Evolutionary conservation across 2,888 invertebrate species (phyloP).

Genomic region (Polyommatus iphigenia): DNA sequence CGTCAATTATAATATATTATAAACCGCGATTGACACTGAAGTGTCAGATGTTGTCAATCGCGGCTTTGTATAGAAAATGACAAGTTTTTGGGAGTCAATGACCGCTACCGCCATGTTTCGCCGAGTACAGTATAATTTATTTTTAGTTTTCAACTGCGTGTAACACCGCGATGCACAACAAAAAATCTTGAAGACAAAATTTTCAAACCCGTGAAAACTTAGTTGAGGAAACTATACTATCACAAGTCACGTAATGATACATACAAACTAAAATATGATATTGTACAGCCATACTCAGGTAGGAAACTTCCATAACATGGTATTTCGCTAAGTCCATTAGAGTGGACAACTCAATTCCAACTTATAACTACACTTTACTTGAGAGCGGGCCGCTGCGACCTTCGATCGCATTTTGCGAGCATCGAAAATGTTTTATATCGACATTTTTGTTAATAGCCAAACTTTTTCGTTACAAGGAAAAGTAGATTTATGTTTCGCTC

Average conservation of each 20-base stretch:
- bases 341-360: constrained; percentile 27
- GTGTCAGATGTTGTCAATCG: too few relatives aligned
- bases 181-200: too few relatives aligned
- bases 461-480: constrained; percentile 3
- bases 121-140: too few relatives aligned
- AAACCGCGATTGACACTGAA: too few relatives aligned
- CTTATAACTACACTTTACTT: constrained; percentile 30
- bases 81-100: too few relatives aligned
- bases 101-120: too few relatives aligned
- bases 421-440: constrained; percentile 10
- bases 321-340: constrained; percentile 23
- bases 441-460: constrained; percentile 20
- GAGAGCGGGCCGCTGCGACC: background rate
- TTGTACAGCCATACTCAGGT: background rate
- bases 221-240: background rate
- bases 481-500: background rate
- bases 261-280: background rate
- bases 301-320: constrained; percentile 27
- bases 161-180: too few relatives aligned
- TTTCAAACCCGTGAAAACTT: background rate
- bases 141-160: too few relatives aligned
- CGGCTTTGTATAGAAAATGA: too few relatives aligned
- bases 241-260: background rate
- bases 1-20: too few relatives aligned
- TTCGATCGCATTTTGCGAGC: background rate